Conservation (phyloP, 2,113 vertebrate genomes). For the Cyphomyrus discorhynchus region DNA sequence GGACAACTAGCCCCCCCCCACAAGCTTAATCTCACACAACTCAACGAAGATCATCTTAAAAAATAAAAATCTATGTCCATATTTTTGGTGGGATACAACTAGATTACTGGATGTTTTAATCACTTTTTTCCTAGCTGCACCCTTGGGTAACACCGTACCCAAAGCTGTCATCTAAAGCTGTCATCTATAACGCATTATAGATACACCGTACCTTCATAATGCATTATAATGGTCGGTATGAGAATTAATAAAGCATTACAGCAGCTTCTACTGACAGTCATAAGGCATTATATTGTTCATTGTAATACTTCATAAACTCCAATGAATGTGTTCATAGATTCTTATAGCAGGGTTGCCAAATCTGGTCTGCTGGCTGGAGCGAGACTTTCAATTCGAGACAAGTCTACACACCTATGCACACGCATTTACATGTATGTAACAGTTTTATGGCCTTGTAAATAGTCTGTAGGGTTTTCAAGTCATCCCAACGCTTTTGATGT, state of each 20-base stretch:
- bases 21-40: neutral
- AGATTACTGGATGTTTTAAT: conserved; percentile 10
- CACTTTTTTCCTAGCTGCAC: neutral
- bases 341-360: neutral
- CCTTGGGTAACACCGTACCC: neutral
- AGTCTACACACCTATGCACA: neutral
- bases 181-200: neutral
- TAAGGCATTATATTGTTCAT: neutral
- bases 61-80: neutral
- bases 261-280: neutral
- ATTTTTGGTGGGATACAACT: conserved; percentile 38
- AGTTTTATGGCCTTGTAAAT: neutral
- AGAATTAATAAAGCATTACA: neutral
- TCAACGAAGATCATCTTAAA: neutral
- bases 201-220: neutral
- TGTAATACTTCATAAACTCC: neutral
- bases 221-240: neutral
- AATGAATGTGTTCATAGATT: neutral
- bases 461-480: neutral
- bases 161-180: neutral
- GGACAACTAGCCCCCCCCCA: neutral
- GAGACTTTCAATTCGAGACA: neutral
- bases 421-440: neutral
- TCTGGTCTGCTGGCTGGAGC: neutral
- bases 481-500: neutral